A percentile compares a stretch with the other conserved stretches of the same genome.
These are phyloP conservation scores for Pangasius macronema DNA, from an alignment of 2,797 vertebrate genomes.

Conservation along the genomic window DNA sequence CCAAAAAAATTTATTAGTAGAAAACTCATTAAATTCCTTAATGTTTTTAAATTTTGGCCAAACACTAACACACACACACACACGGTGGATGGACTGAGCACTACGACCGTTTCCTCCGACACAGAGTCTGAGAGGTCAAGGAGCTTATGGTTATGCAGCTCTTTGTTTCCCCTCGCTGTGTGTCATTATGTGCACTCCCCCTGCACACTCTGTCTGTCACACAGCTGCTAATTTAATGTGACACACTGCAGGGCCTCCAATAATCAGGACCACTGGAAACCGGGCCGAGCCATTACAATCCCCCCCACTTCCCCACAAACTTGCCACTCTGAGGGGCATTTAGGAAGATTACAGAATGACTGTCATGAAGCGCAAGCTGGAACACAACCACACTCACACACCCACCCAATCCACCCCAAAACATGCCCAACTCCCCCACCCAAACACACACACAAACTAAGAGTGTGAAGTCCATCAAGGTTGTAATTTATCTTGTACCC, in stretches of 20 bases:
- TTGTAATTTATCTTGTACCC: not conserved
- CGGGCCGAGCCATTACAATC: not conserved
- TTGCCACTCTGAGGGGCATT: slow-evolving; percentile 82
- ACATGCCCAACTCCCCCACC: not conserved
- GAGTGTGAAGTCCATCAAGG: not conserved
- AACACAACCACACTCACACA: not conserved
- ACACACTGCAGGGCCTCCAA: slow-evolving; percentile 24
- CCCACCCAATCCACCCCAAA: not conserved
- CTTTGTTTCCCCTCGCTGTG: not conserved
- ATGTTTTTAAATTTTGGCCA: not conserved
- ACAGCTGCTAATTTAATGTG: slow-evolving; percentile 8
- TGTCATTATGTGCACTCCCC: not conserved
- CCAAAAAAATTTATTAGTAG: not conserved
- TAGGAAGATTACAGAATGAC: slow-evolving; percentile 94
- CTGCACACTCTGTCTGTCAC: slow-evolving; percentile 28
- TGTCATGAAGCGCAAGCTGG: slow-evolving; percentile 71
- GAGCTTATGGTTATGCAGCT: not conserved
- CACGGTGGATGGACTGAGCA: not conserved
- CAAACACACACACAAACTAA: not conserved
- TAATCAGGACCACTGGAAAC: slow-evolving; percentile 57
- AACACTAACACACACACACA: not conserved
- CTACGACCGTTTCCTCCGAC: not conserved
- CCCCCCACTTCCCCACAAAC: not conserved
- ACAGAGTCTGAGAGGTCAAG: slow-evolving; percentile 6
- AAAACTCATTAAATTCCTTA: not conserved